phyloP scores from a whole-genome alignment of 2,888 invertebrate genomes.

The Leptinotarsa tumamoca region DNA sequence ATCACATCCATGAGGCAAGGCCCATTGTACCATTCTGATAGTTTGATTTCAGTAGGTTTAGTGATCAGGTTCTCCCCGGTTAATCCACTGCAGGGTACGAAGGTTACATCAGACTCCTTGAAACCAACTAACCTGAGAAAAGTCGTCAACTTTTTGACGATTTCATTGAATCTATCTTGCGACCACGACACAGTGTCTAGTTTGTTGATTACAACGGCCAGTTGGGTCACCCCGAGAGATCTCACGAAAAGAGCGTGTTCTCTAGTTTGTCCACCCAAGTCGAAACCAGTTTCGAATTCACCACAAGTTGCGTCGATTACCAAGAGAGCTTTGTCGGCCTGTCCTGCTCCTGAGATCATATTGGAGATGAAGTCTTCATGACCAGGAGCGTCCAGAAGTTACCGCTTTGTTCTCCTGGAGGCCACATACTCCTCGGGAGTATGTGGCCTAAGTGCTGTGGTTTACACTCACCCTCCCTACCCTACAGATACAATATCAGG shows the following conservation, averaged over 20 bases:
- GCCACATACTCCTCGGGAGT: too few species aligned
- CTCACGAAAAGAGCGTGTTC: constrained; percentile 96
- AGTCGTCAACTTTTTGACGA: constrained; percentile 81
- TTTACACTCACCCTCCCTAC: too few species aligned
- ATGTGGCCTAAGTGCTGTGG: too few species aligned
- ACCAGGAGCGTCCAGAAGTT: constrained; percentile 95
- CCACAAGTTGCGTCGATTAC: constrained; percentile 97
- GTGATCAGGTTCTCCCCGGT: constrained; percentile 91
- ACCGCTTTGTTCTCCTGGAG: too few species aligned
- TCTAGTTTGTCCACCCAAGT: constrained; percentile 96
- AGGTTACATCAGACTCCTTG: constrained; percentile 86
- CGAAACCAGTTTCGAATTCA: constrained; percentile 99
- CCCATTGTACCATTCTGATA: constrained; percentile 84
- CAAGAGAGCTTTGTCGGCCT: constrained; percentile 96
- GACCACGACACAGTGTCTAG: constrained; percentile 97
- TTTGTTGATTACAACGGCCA: constrained; percentile 97
- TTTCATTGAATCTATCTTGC: constrained; percentile 89
- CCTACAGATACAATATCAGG: too few species aligned
- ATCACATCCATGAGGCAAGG: constrained; percentile 88
- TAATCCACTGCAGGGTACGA: constrained; percentile 96
- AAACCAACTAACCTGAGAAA: constrained; percentile 94
- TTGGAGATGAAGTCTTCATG: constrained; percentile 99
- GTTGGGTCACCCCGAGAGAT: constrained; percentile 88
- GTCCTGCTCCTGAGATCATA: constrained; percentile 98
- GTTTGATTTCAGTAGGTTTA: constrained; percentile 73